phyloP scores from a whole-genome alignment of 2,888 invertebrate species.

The Drosophila basisetae region DNA sequence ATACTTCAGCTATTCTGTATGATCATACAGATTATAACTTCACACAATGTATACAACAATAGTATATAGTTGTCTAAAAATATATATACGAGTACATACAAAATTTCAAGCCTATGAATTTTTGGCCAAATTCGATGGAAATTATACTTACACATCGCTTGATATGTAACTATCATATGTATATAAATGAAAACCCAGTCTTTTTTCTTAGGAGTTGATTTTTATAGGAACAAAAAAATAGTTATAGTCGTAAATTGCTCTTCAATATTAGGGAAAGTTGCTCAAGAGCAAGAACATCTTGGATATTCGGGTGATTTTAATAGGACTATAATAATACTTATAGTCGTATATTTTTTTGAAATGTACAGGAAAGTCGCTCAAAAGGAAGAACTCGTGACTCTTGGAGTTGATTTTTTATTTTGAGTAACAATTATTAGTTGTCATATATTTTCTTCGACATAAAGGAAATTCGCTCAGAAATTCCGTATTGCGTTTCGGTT shows the following conservation, averaged over 20 bases:
- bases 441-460: too few species aligned
- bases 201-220: neutral
- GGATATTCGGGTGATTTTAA: neutral
- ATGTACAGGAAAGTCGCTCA: neutral
- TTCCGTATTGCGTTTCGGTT: too few species aligned
- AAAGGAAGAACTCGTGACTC: too few species aligned
- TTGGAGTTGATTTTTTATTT: too few species aligned
- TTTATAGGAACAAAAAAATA: neutral
- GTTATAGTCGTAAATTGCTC: neutral
- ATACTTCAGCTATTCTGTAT: conserved; percentile 1
- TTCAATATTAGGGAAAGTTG: neutral
- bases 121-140: neutral
- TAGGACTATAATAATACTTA: neutral
- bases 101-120: neutral
- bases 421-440: too few species aligned
- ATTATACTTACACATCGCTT: neutral
- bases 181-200: too few species aligned
- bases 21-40: neutral
- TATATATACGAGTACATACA: conserved; percentile 5
- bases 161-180: neutral
- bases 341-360: neutral
- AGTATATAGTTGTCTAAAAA: conserved; percentile 8
- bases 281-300: neutral
- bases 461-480: too few species aligned
- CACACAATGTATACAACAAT: conserved; percentile 1